phyloP scores from a whole-genome alignment of 1,140 invertebrate species.

The Holcopasites calliopsidis region DNA sequence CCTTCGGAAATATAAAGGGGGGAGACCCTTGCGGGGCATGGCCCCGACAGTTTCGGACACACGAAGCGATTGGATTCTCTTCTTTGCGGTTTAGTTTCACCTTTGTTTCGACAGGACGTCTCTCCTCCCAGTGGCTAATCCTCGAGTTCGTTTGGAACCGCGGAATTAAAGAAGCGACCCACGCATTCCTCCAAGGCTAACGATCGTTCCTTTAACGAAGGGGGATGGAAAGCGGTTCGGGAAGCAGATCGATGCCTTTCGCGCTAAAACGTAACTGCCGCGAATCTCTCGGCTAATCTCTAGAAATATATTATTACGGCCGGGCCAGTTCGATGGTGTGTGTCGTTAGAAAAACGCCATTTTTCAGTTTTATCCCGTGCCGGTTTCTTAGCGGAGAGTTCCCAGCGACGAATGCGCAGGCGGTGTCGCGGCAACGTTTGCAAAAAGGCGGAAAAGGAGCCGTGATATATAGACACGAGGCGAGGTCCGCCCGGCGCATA shows the following conservation, averaged over 20 bases:
- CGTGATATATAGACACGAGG: constrained; percentile 53
- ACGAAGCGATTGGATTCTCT: constrained; percentile 61
- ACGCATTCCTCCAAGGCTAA: not conserved
- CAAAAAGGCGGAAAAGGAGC: constrained; percentile 58
- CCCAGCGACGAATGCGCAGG: constrained; percentile 45
- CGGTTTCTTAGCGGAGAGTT: constrained; percentile 39
- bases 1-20: constrained; percentile 57
- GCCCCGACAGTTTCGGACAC: constrained; percentile 67
- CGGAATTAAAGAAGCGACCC: not conserved
- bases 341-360: constrained; percentile 38
- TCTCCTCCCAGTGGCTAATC: not conserved
- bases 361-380: constrained; percentile 41
- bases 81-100: constrained; percentile 60
- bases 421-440: constrained; percentile 37
- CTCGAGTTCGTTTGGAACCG: constrained; percentile 30
- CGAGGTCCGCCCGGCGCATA: constrained; percentile 43
- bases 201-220: too few species aligned
- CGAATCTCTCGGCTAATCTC: constrained; percentile 35
- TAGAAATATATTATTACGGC: constrained; percentile 38
- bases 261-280: not conserved
- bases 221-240: too few species aligned
- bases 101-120: constrained; percentile 32
- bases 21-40: constrained; percentile 57
- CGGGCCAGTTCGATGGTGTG: constrained; percentile 8
- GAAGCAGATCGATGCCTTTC: constrained; percentile 10